Percentiles rank a stretch among this genome's conserved stretches.
These are phyloP conservation scores for Drosophila prolongata DNA, from an alignment of 2,888 invertebrate species.

Conservation along the genomic window DNA sequence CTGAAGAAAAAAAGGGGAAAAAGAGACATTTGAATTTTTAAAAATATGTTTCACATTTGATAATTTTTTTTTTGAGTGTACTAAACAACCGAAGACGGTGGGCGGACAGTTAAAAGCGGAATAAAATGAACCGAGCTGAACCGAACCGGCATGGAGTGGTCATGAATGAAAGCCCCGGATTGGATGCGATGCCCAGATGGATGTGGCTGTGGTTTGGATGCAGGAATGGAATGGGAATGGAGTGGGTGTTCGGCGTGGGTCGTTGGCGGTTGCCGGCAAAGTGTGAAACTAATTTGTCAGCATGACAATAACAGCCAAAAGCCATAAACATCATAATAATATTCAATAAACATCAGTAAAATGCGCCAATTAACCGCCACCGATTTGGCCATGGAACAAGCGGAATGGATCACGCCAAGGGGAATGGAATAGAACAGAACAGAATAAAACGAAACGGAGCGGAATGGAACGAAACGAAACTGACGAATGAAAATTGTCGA, in stretches of 20 bases:
- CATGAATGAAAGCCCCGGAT: constrained; percentile 59
- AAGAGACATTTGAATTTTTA: too few relatives aligned
- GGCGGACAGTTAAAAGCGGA: constrained; percentile 24
- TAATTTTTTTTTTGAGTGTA: neutral
- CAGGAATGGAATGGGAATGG: constrained; percentile 17
- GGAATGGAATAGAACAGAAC: neutral
- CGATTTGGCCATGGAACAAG: constrained; percentile 44
- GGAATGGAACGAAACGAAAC: neutral
- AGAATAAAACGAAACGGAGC: neutral
- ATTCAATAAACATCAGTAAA: constrained; percentile 77
- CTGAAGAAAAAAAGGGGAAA: too few relatives aligned
- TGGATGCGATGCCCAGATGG: constrained; percentile 22
- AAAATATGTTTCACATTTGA: too few relatives aligned
- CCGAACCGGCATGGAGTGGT: constrained; percentile 46
- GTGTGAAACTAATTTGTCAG: constrained; percentile 79
- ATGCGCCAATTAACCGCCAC: constrained; percentile 69
- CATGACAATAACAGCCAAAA: constrained; percentile 74
- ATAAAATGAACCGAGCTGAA: constrained; percentile 19
- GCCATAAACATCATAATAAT: constrained; percentile 76
- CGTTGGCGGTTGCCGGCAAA: constrained; percentile 50
- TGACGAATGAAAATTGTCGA: constrained; percentile 22
- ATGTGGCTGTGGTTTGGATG: constrained; percentile 11
- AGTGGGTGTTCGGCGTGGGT: constrained; percentile 25
- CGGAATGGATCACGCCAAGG: neutral
- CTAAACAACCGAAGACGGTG: neutral